Evolutionary conservation across 2,113 vertebrate genomes (phyloP), one percentile per base, ranked within the genome.

Genomic region (Chaenogobius annularis): DNA sequence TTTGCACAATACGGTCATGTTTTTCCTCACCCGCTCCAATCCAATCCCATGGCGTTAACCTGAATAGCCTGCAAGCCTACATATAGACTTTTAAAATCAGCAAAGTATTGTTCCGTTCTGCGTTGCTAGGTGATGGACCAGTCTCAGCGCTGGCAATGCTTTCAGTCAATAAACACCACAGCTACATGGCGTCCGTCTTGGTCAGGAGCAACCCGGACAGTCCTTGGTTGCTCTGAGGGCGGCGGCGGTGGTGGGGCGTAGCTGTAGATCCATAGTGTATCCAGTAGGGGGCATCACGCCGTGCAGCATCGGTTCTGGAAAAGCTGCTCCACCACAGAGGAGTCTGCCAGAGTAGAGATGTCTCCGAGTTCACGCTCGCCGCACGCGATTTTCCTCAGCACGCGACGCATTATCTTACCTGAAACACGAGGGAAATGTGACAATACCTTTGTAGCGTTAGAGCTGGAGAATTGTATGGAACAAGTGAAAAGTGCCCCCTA

Each of bases 401-500:
- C 90, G 10, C 98, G 92, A 0, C 98, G 92, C 94, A 98, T 98
- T 81, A 99, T 99, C 92, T 99, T 99, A 31, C 98, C 98, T 99
- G 74, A 43, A 73, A 68, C 31, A 23, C 22, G 2, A 26, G 12
- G 19, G n/a, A 26, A 47, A 59, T 17, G 31, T 31, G 20, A 23
- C 1, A 7, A 52, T 9, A 54, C 5, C 8, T 54, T 54, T 50
- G 47, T 50, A 17, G 3, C 2, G 4, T 17, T 52, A 52, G 9
- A 52, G 1, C 0, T 19, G 48, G 19, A 9, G 15, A 50, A 50
- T 1, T 50, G 5, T 19, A 19, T 6, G 8, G 17, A 19, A 19
- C 48, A 15, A 15, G n/a, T n/a, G n/a, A n/a, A n/a, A n/a, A n/a
- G n/a, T n/a, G n/a, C n/a, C n/a, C n/a, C n/a, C n/a, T n/a, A n/a